These are phyloP conservation scores for Parapsyche elsis DNA, from an alignment of 1,140 invertebrate genomes.

Conservation along the genomic window DNA sequence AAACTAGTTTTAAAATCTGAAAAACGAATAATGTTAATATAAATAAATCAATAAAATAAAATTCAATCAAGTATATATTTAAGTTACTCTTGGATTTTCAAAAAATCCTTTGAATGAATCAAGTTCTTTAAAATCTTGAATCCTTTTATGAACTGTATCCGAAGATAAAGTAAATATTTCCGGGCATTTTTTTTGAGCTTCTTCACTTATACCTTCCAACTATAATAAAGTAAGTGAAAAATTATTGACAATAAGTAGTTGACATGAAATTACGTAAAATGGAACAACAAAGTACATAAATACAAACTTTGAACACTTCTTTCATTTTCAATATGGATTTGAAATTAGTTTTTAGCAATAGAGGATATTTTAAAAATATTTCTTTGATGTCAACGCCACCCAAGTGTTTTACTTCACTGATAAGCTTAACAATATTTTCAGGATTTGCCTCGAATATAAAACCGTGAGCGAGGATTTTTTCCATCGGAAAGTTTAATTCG, in stretches of 20 bases:
- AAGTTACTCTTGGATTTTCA: slow-evolving; percentile 67
- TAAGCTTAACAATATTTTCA: slow-evolving; percentile 66
- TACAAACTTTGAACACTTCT: slow-evolving; percentile 61
- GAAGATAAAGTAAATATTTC: slow-evolving; percentile 68
- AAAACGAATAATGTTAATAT: slow-evolving; percentile 43
- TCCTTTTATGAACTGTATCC: slow-evolving; percentile 65
- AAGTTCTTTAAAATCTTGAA: slow-evolving; percentile 65
- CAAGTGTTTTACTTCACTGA: slow-evolving; percentile 65
- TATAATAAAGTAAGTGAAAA: slow-evolving; percentile 54
- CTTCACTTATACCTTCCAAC: slow-evolving; percentile 65
- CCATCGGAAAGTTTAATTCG: slow-evolving; percentile 64
- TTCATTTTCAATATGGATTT: slow-evolving; percentile 65
- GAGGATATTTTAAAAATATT: slow-evolving; percentile 65
- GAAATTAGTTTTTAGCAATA: slow-evolving; percentile 68
- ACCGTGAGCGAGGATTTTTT: slow-evolving; percentile 66
- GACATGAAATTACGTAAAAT: background rate
- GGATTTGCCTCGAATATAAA: slow-evolving; percentile 68
- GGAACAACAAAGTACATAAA: slow-evolving; percentile 5
- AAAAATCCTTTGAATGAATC: slow-evolving; percentile 67
- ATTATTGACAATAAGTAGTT: background rate
- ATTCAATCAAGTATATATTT: slow-evolving; percentile 29
- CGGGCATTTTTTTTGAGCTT: slow-evolving; percentile 65
- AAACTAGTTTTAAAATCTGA: slow-evolving; percentile 67
- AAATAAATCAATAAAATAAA: slow-evolving; percentile 27
- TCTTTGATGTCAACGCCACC: slow-evolving; percentile 66